These are phyloP conservation scores for Drosophila aldrichi DNA, from an alignment of 2,888 invertebrate species.

Conservation along the genomic window DNA sequence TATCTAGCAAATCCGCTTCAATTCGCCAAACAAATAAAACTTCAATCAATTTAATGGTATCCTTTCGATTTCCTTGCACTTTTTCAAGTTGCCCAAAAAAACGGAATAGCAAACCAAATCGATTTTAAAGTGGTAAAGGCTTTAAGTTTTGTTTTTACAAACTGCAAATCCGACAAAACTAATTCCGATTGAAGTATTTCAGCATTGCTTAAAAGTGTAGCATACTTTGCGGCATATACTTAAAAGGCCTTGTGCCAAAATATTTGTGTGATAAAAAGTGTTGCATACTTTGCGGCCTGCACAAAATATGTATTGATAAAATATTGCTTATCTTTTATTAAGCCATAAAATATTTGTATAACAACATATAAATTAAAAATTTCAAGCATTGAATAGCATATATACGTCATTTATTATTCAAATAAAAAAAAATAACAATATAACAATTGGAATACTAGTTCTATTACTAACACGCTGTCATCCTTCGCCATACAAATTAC, in stretches of 20 bases:
- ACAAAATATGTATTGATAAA: neutral
- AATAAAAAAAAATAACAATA: neutral
- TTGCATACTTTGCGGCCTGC: conserved; percentile 23
- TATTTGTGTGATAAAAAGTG: neutral
- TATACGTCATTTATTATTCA: neutral
- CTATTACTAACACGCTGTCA: neutral
- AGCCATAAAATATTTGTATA: neutral
- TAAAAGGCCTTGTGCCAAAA: neutral
- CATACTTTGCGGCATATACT: conserved; percentile 18
- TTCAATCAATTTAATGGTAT: conserved; percentile 37
- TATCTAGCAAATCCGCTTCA: conserved; percentile 3
- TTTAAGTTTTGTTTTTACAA: neutral
- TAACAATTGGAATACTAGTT: neutral
- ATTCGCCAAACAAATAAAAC: conserved; percentile 31
- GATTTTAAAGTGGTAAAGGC: neutral
- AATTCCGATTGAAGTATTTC: neutral
- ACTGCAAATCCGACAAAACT: neutral
- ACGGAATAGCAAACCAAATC: neutral
- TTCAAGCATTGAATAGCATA: neutral
- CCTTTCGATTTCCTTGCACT: conserved; percentile 3
- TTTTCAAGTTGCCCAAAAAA: neutral
- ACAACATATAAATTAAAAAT: neutral
- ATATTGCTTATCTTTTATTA: too few relatives aligned
- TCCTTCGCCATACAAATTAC: neutral
- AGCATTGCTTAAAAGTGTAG: conserved; percentile 4